Percentiles rank a stretch among this genome's conserved stretches.
Evolutionary conservation across 2,797 vertebrate genomes (phyloP).

Genomic region (Enteromius mattozi): DNA sequence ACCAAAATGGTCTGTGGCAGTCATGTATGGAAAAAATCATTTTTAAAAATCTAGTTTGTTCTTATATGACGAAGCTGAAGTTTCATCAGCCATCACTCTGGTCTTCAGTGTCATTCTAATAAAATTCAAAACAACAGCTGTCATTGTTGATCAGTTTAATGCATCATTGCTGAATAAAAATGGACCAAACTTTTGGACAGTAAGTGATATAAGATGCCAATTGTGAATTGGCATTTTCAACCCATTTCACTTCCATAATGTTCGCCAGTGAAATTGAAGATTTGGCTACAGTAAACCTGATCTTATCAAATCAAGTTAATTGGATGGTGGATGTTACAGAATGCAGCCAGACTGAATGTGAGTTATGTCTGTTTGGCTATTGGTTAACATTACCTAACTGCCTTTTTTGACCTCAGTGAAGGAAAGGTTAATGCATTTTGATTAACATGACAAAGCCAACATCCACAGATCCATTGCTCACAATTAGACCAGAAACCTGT

Average conservation of each 20-base stretch:
- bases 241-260: neutral
- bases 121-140: slow-evolving; percentile 6
- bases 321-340: neutral
- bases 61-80: neutral
- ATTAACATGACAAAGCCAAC: neutral
- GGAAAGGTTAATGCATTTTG: neutral
- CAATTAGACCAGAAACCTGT: neutral
- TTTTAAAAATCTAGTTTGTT: neutral
- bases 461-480: neutral
- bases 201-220: neutral
- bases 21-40: slow-evolving; percentile 53
- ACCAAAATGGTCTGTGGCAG: slow-evolving; percentile 59
- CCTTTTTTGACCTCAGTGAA: neutral
- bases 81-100: slow-evolving; percentile 56
- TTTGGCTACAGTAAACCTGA: neutral
- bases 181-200: neutral
- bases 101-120: slow-evolving; percentile 50
- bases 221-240: neutral
- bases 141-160: neutral
- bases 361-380: neutral
- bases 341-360: neutral
- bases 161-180: neutral
- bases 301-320: neutral
- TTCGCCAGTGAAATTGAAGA: neutral
- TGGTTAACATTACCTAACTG: neutral